Evolutionary conservation across 2,113 vertebrate species (phyloP).

Genomic region (Brienomyrus brachyistius): DNA sequence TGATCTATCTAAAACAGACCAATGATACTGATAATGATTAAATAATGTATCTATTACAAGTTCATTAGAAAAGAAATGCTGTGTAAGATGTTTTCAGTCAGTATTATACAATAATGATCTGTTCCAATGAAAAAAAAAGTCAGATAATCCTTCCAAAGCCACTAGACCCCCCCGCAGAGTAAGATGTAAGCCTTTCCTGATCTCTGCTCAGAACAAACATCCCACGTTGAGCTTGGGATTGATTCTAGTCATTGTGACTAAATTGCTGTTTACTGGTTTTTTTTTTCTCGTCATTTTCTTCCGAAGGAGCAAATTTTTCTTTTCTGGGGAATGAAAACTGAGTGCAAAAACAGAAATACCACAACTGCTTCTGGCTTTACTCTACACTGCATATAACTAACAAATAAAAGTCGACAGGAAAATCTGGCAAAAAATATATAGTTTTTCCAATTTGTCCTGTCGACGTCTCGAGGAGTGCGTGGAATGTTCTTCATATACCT

Average conservation of each 20-base stretch:
- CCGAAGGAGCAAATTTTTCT: neutral
- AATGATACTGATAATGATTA: neutral
- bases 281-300: neutral
- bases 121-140: neutral
- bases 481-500: neutral
- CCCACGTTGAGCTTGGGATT: slow-evolving; percentile 7
- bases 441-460: neutral
- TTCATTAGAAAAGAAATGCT: neutral
- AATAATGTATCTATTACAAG: neutral
- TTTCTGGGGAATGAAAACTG: slow-evolving; percentile 38
- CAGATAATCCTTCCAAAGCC: neutral
- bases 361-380: neutral
- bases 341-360: neutral
- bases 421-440: neutral
- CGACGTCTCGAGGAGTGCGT: neutral
- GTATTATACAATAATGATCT: neutral
- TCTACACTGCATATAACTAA: neutral
- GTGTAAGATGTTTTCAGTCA: neutral
- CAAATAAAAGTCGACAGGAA: neutral
- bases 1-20: neutral
- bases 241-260: slow-evolving; percentile 33
- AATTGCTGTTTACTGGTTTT: slow-evolving; percentile 33
- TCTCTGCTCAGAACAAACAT: neutral
- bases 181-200: neutral
- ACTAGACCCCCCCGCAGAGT: neutral